Evolutionary conservation across 1,140 invertebrate species (phyloP).

Genomic region (Drosophila grimshawi): DNA sequence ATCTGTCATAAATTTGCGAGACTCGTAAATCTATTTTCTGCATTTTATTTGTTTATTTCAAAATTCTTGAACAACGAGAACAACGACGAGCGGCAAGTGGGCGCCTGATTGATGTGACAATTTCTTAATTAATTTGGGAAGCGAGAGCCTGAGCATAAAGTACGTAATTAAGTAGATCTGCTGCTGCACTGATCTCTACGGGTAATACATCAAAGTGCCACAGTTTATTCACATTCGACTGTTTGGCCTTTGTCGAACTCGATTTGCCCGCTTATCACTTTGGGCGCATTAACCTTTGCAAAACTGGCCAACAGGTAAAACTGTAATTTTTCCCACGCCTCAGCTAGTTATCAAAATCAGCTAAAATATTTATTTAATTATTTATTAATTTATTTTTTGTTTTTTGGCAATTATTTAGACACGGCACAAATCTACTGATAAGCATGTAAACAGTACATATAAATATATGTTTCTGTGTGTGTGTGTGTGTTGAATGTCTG

Average conservation of each 20-base stretch:
- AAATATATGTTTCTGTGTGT: not conserved
- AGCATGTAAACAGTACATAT: conserved; percentile 13
- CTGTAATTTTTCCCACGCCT: conserved; percentile 51
- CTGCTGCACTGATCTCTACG: conserved; percentile 16
- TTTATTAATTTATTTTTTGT: too few relatives aligned
- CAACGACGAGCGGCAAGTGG: conserved; percentile 57
- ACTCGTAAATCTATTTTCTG: conserved; percentile 78
- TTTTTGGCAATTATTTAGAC: conserved; percentile 42
- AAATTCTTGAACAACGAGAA: conserved; percentile 54
- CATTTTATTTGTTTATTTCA: conserved; percentile 81
- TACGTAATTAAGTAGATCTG: conserved; percentile 73
- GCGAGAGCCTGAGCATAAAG: conserved; percentile 25
- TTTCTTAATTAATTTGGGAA: conserved; percentile 76
- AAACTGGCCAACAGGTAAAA: not conserved
- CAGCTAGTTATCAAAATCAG: conserved; percentile 2
- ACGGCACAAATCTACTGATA: conserved; percentile 33
- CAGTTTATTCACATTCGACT: conserved; percentile 67
- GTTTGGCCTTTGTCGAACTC: conserved; percentile 43
- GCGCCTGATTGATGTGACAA: conserved; percentile 78
- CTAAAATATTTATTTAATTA: conserved; percentile 6
- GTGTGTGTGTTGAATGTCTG: not conserved
- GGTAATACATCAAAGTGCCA: conserved; percentile 71
- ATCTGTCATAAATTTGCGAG: conserved; percentile 76
- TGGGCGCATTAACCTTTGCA: conserved; percentile 14
- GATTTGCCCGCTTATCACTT: conserved; percentile 37